Evolutionary conservation across 37 sponge, comb jelly and placozoan genomes (phyloP), one percentile per base, ranked within the genome.

Genomic region (Diacarnus erythraeanus): DNA sequence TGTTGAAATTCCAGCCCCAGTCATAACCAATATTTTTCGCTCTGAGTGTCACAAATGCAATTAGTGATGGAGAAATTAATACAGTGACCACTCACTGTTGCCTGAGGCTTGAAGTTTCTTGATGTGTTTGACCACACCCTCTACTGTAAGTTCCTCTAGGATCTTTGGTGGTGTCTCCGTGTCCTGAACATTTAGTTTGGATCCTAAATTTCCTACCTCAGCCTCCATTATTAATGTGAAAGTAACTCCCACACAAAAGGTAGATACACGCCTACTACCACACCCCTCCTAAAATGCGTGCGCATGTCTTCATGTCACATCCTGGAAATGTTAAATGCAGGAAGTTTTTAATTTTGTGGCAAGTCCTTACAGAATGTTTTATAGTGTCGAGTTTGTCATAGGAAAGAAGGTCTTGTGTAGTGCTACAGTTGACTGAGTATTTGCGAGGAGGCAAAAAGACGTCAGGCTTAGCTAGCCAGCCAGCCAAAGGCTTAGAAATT

Each of bases 1-100:
- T 66, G 94, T 94, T 23, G 97, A 97, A 70, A 97, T 88, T 20
- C 97, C 94, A 20, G 97, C 97, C 42, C 97, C 97, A 72, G 97
- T 96, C 91, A 96, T 93, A 23, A 96, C 94, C 31, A 96, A 22
- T 47, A 96, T 80, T 65, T 84, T 90, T 23, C 74, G 39, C 64
- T 77, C 91, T 84, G 65, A 15, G 72, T 10, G 23, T 74, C 2
- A 64, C 37, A 72, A 59, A 21, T 69, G 34, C 37, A 69, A 27
- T 61, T 15, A 12, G 5, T 4, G 20, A 8, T 47, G 51, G 51
- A 47, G 12, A 12, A 47, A 12, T 15, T 47, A 6, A 47, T 47
- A 47, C 12, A 47, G 12, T 47, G 12, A 47, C 51, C 17, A 30
- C 66, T 65, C 2, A 65, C 66, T 65, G 20, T 77, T 37, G 18